These are phyloP conservation scores for Pseudolaguvia tuberculata DNA, from an alignment of 2,113 vertebrate genomes.

Conservation along the genomic window DNA sequence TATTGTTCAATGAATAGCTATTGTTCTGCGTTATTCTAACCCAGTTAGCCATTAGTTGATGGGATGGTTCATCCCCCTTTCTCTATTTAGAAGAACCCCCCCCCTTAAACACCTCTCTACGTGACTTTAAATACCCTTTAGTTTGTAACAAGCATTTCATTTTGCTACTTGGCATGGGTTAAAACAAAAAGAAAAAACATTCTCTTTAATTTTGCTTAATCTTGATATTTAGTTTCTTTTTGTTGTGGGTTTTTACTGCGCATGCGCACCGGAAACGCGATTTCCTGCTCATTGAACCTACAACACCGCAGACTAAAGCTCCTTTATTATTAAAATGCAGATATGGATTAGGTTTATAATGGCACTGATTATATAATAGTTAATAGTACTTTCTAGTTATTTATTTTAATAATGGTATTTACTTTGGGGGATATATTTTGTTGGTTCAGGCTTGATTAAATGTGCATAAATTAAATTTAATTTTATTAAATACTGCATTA, in stretches of 20 bases:
- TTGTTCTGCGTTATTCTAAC: not conserved
- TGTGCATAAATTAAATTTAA: too few relatives aligned
- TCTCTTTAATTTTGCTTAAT: not conserved
- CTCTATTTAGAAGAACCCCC: not conserved
- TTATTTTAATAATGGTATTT: too few relatives aligned
- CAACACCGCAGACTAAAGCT: not conserved
- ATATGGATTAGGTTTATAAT: not conserved
- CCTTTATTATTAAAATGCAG: not conserved
- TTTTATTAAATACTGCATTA: not conserved
- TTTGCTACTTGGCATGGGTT: not conserved
- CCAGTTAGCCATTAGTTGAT: not conserved
- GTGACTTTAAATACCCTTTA: not conserved
- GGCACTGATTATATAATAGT: too few relatives aligned
- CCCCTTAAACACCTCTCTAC: not conserved
- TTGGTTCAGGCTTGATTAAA: too few relatives aligned
- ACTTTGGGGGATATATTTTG: too few relatives aligned
- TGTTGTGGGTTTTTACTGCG: not conserved
- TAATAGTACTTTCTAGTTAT: too few relatives aligned
- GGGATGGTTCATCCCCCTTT: not conserved
- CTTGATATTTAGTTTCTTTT: not conserved
- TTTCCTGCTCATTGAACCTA: not conserved
- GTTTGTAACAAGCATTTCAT: not conserved
- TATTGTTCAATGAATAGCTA: too few relatives aligned
- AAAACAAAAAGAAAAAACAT: not conserved
- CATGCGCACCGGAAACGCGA: slow-evolving; percentile 8